Evolutionary conservation across 2,888 invertebrate genomes (phyloP).

Genomic region (Tinea trinotella): DNA sequence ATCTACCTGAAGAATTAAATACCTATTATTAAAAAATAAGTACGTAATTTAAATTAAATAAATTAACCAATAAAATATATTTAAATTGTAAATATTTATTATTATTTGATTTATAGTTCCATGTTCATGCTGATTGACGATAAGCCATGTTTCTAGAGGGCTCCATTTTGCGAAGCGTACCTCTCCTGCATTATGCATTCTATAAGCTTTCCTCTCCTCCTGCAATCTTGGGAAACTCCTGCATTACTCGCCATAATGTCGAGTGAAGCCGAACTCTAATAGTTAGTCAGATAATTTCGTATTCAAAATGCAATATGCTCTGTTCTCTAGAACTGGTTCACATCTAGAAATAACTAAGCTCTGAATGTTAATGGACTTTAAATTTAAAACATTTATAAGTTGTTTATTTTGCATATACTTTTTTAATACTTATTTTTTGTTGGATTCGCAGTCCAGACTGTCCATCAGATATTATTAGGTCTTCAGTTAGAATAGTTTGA

Average conservation of each 20-base stretch:
- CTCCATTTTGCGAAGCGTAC: not conserved
- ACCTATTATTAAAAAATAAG: no score
- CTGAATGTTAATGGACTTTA: not conserved
- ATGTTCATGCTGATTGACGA: not conserved
- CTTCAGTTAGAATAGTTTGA: no score
- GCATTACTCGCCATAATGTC: not conserved
- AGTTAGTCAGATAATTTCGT: constrained; percentile 8
- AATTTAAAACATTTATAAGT: no score
- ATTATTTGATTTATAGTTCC: no score
- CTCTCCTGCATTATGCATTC: constrained; percentile 16
- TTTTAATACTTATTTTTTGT: no score
- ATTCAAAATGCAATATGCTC: constrained; percentile 14
- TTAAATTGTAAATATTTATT: no score
- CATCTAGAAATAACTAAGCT: not conserved
- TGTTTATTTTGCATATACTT: no score
- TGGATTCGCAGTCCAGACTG: no score
- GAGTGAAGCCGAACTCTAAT: constrained; percentile 11
- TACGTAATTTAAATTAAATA: no score
- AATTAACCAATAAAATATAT: no score
- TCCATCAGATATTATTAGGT: no score
- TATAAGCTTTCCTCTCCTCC: constrained; percentile 10
- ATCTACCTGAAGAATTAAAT: no score
- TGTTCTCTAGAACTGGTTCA: not conserved
- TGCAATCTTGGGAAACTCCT: constrained; percentile 12
- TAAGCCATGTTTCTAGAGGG: not conserved